These are phyloP conservation scores for Pedionomus torquatus DNA, from an alignment of 2,113 vertebrate genomes.

Conservation along the genomic window DNA sequence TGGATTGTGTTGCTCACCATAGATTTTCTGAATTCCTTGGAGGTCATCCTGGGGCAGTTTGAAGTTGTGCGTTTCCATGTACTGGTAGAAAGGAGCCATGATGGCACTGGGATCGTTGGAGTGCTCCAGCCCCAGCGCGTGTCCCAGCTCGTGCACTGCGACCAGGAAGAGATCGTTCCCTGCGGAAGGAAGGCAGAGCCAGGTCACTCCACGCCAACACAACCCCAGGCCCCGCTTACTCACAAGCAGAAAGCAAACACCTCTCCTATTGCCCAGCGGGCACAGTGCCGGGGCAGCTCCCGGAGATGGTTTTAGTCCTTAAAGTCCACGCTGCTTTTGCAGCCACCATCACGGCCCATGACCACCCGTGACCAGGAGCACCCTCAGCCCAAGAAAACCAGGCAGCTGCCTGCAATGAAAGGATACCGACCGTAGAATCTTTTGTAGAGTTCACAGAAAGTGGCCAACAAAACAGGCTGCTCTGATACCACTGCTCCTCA, in stretches of 20 bases:
- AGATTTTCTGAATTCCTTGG: constrained; percentile 98
- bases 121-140: constrained; percentile 93
- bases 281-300: not conserved
- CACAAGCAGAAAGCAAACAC: not conserved
- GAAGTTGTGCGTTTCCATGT: constrained; percentile 99
- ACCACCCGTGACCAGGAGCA: not conserved
- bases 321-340: not conserved
- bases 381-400: not conserved
- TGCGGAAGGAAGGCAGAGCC: constrained; percentile 58
- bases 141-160: constrained; percentile 94
- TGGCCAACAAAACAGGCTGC: not conserved
- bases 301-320: not conserved
- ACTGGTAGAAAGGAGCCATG: constrained; percentile 99
- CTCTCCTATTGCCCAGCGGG: not conserved
- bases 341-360: not conserved
- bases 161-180: constrained; percentile 97
- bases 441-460: not conserved
- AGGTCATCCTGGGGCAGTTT: constrained; percentile 96
- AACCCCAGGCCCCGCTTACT: not conserved
- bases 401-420: not conserved
- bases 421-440: not conserved
- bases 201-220: not conserved
- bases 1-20: constrained; percentile 77
- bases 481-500: not conserved
- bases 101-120: constrained; percentile 97